These are phyloP conservation scores for Phytoseiulus persimilis DNA, from an alignment of 2,888 invertebrate species.

Conservation along the genomic window DNA sequence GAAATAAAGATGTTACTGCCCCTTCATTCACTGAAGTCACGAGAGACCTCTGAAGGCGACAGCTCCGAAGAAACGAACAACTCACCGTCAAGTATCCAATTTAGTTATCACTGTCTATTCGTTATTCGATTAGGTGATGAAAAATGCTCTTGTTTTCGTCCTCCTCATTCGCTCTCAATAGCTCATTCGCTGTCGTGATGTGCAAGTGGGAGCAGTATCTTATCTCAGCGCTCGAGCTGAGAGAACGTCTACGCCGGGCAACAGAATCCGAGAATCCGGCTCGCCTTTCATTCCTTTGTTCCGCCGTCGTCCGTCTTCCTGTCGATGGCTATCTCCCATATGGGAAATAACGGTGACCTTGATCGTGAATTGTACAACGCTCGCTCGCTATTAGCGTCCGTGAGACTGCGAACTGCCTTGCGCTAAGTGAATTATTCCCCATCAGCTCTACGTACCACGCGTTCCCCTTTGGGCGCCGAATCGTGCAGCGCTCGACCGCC, in stretches of 20 bases:
- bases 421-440: neutral
- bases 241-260: neutral
- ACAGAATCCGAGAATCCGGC: neutral
- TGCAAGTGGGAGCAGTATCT: neutral
- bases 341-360: neutral
- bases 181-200: neutral
- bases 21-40: neutral
- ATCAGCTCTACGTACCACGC: neutral
- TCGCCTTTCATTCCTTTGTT: neutral
- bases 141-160: neutral
- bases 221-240: neutral
- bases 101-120: neutral
- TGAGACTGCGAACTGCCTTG: neutral
- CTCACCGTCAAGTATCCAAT: neutral
- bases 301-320: neutral
- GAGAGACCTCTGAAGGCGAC: neutral
- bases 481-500: neutral
- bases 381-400: neutral
- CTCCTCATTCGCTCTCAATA: neutral
- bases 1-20: neutral
- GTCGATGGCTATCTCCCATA: neutral
- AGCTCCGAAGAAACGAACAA: neutral
- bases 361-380: neutral
- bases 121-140: neutral
- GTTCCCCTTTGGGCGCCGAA: neutral